phyloP scores from a whole-genome alignment of 2,113 vertebrate genomes.

The Thamnaconus septentrionalis region DNA sequence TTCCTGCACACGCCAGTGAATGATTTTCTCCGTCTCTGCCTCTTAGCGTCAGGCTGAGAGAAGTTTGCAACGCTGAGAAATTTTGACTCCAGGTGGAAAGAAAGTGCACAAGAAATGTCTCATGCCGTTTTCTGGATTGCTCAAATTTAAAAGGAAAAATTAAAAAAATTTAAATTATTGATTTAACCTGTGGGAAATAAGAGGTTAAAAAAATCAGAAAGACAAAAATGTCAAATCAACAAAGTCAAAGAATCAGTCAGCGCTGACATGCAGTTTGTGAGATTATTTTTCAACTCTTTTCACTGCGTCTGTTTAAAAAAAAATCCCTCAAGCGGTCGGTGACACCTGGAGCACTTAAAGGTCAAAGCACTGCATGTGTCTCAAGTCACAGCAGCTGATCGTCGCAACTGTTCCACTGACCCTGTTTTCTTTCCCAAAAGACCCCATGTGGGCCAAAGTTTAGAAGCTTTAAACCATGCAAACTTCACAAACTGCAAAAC shows the following conservation, averaged over 20 bases:
- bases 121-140: too few species aligned
- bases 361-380: conserved; percentile 41
- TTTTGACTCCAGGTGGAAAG: neutral
- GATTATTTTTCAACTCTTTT: conserved; percentile 2
- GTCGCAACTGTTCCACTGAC: conserved; percentile 13
- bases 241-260: neutral
- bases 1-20: neutral
- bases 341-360: conserved; percentile 47
- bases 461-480: neutral
- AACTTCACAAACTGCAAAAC: neutral
- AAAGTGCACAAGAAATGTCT: too few species aligned
- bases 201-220: neutral
- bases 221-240: neutral
- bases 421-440: too few species aligned
- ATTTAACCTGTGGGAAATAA: too few species aligned
- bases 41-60: neutral
- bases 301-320: neutral
- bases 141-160: too few species aligned
- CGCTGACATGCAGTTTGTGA: neutral
- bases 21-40: conserved; percentile 3
- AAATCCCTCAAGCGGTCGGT: neutral
- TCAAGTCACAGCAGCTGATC: too few species aligned
- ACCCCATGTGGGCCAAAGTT: too few species aligned
- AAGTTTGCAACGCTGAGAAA: neutral
- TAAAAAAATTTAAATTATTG: too few species aligned